Percentiles rank a stretch among this genome's conserved stretches.
Evolutionary conservation across 2,888 invertebrate genomes (phyloP).

Genomic region (Cepaea hortensis): DNA sequence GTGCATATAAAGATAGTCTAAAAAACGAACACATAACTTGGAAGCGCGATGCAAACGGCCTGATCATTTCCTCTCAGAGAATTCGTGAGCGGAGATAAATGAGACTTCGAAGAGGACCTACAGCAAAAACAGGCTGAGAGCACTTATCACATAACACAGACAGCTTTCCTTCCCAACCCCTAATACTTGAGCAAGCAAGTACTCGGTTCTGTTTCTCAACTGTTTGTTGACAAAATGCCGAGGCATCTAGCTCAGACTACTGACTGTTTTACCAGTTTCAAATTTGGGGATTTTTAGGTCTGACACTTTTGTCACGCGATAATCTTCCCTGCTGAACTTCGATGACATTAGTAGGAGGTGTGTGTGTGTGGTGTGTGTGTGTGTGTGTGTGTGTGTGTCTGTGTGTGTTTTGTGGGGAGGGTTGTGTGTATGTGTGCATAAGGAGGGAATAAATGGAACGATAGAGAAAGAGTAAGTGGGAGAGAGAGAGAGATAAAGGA

Average conservation of each 20-base stretch:
- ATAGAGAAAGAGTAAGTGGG: slow-evolving; percentile 1
- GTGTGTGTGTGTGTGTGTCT: too few species aligned
- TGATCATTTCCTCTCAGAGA: too few species aligned
- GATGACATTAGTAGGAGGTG: background rate
- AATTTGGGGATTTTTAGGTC: slow-evolving; percentile 5
- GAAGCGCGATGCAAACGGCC: too few species aligned
- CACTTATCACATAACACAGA: background rate
- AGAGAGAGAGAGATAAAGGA: background rate
- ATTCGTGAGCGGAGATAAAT: too few species aligned
- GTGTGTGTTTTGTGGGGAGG: too few species aligned
- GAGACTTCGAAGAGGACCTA: too few species aligned
- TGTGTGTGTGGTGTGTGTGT: too few species aligned
- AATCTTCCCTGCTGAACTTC: background rate
- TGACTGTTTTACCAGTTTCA: background rate
- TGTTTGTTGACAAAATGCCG: slow-evolving; percentile 9
- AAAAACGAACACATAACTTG: too few species aligned
- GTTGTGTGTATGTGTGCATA: too few species aligned
- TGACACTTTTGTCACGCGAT: background rate
- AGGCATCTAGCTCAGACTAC: background rate
- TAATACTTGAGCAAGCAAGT: background rate
- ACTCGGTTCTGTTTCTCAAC: background rate
- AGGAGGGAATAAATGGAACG: background rate
- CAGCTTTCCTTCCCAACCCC: background rate
- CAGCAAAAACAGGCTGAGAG: background rate
- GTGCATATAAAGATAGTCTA: too few species aligned